Evolutionary conservation across 1,140 invertebrate species (phyloP), one percentile per base, ranked within the genome.

Genomic region (Elymnias hypermnestra): DNA sequence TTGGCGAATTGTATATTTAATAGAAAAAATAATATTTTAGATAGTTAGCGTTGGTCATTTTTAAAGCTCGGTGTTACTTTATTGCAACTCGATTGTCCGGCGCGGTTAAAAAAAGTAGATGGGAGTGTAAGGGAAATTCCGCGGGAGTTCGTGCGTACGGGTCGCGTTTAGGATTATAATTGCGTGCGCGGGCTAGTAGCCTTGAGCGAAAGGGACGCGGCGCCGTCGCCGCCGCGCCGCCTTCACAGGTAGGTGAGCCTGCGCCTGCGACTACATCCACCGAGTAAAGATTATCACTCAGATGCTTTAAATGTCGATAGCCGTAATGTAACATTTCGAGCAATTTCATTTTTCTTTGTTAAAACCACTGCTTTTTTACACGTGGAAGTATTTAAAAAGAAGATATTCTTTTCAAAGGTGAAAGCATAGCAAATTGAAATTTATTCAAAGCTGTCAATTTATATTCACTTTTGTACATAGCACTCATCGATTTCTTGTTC

Each of bases 151-250:
- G 36, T 21, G 36, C 25, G 47, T 28, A 14, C 40, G 7, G 2
- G 5, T 31, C 5, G 14, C 5, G 6, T 26, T 65, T 64, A 58
- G 58, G 68, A 42, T 40, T 49, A 49, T 49, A 56, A 52, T 77
- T 19, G 59, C 26, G 56, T 37, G 47, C 7, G 28, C n/a, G 10
- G 14, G 13, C 10, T 18, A 4, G 41, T 68, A 73, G 70, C 76
- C 73, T 81, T 81, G 76, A 69, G 73, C 64, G 72, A 81, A 81
- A 77, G 76, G 76, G 72, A 77, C 73, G 76, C 68, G 57, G 53
- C 67, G 63, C 61, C 71, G 63, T 50, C 70, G 72, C 64, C 54
- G 54, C 31, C 63, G 66, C 69, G 68, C 62, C 71, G 60, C 63
- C 63, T 65, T 60, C 60, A 61, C 68, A 75, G 72, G 76, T 73